phyloP scores from a whole-genome alignment of 2,797 vertebrate genomes.

The Siniperca scherzeri region DNA sequence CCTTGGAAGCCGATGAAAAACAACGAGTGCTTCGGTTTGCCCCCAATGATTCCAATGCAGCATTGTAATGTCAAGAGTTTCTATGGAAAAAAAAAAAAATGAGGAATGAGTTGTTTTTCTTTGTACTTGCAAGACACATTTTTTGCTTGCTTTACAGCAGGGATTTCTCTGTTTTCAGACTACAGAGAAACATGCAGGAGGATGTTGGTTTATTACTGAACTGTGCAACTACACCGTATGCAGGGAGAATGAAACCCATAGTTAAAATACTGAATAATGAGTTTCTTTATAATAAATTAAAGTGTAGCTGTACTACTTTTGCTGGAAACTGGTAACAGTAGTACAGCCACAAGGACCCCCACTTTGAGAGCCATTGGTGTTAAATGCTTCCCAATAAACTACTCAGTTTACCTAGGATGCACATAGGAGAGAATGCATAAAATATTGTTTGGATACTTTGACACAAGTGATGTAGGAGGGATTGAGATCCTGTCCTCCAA shows the following conservation, averaged over 20 bases:
- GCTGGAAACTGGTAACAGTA: not conserved
- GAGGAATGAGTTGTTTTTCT: constrained; percentile 1
- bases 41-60: constrained; percentile 94
- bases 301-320: not conserved
- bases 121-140: not conserved
- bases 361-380: not conserved
- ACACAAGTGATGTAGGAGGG: constrained; percentile 88
- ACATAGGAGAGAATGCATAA: not conserved
- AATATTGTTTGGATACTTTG: constrained; percentile 83
- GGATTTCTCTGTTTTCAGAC: not conserved
- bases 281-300: not conserved
- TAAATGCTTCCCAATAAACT: not conserved
- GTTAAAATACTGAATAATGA: not conserved
- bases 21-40: constrained; percentile 92
- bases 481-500: constrained; percentile 92
- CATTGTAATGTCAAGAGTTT: constrained; percentile 87
- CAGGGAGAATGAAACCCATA: not conserved
- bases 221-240: not conserved
- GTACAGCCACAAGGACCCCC: too few relatives aligned
- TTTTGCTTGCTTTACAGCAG: not conserved
- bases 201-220: not conserved
- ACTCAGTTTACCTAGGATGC: not conserved
- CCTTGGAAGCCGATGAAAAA: constrained; percentile 95
- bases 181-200: not conserved
- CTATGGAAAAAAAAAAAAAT: constrained; percentile 70